Evolutionary conservation across 2,113 vertebrate species (phyloP), one percentile per base, ranked within the genome.

Genomic region (Syngnathus typhle): DNA sequence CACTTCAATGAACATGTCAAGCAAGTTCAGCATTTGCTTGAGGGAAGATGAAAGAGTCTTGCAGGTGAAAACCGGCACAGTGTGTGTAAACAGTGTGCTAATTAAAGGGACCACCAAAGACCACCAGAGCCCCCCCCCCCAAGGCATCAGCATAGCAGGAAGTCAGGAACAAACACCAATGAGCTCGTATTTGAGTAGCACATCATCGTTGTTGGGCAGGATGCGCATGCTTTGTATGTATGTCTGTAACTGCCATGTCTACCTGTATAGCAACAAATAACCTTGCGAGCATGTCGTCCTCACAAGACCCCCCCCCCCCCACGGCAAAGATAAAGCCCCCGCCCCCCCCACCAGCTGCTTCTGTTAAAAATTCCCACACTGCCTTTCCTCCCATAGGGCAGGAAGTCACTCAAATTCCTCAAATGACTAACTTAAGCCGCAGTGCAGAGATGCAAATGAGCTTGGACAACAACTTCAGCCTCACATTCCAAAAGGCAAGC

Each of bases 21-120:
- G 55, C 19, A 27, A 49, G 9, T 18, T 27, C 59, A 62, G 27
- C 23, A 60, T 78, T 80, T 87, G 78, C 73, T 55, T 15, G 19
- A 44, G 54, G 36, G 68, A 51, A 75, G 82, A 84, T 86, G 72
- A 80, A 41, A 52, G 49, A 13, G 41, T 46, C 63, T 43, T 38
- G 6, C 65, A 61, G 55, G 60, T 73, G 65, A 62, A 37, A 67
- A 65, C 49, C 12, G 19, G 37, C 39, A n/a, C n/a, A n/a, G 68
- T 62, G 47, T 49, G 61, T 41, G 65, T 52, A n/a, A 49, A 49
- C 47, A n/a, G 7, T 38, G 55, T 60, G 32, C 73, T 63, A 66
- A 73, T 49, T 56, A 56, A 49, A 38, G 32, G 59, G 84, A 83
- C 82, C 86, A 85, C 79, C 82, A 78, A 81, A 59, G 74, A 77